Evolutionary conservation across 2,113 vertebrate genomes (phyloP).

Genomic region (Pteruthius melanotis): DNA sequence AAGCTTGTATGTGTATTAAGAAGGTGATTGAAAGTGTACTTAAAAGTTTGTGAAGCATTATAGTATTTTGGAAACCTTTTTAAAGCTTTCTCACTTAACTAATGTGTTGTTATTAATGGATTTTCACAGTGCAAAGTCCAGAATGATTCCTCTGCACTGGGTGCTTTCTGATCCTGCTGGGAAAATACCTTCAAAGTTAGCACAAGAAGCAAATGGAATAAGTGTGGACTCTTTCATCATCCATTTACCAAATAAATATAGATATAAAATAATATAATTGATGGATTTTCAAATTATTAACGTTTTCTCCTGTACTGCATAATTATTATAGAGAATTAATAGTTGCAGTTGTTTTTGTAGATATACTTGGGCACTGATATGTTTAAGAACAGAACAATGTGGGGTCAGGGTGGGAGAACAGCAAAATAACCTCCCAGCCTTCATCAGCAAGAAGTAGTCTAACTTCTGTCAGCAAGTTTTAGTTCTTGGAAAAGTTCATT

Average conservation of each 20-base stretch:
- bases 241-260: background rate
- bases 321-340: background rate
- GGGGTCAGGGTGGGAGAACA: fast-evolving
- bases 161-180: background rate
- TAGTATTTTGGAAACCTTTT: background rate
- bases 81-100: background rate
- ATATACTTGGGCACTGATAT: background rate
- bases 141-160: background rate
- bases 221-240: background rate
- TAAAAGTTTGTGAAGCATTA: background rate
- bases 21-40: background rate
- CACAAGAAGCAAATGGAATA: background rate
- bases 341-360: background rate
- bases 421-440: background rate
- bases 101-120: background rate
- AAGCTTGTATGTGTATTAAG: fast-evolving
- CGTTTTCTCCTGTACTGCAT: background rate
- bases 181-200: background rate
- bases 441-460: background rate
- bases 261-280: background rate
- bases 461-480: background rate
- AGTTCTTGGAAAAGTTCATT: background rate
- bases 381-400: background rate
- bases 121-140: background rate
- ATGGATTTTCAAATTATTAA: background rate